These are phyloP conservation scores for Eptatretus burgeri DNA, from an alignment of 2,113 vertebrate genomes.

Conservation along the genomic window DNA sequence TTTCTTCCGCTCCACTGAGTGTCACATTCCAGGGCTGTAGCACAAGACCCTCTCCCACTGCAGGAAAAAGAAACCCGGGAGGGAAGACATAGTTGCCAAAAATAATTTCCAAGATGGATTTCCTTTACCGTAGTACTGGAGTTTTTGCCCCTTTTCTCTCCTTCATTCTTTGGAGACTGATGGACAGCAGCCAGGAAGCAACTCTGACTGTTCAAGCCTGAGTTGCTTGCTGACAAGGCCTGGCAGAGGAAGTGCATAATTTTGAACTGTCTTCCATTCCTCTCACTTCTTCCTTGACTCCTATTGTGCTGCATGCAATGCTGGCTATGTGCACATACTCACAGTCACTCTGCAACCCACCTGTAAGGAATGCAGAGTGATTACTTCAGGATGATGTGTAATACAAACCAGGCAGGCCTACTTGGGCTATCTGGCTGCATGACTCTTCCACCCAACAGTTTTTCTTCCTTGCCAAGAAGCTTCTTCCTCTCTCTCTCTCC, in stretches of 20 bases:
- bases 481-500: neutral
- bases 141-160: too few species aligned
- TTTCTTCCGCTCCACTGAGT: conserved; percentile 4
- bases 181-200: too few species aligned
- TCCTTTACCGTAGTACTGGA: neutral
- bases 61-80: neutral
- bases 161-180: too few species aligned
- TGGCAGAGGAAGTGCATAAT: too few species aligned
- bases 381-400: conserved; percentile 1
- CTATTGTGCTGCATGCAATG: too few species aligned
- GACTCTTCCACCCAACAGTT: neutral
- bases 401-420: conserved; percentile 6
- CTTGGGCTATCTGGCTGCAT: neutral
- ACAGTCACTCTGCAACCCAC: too few species aligned
- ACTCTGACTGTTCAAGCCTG: too few species aligned
- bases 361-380: neutral
- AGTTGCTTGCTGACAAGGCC: too few species aligned
- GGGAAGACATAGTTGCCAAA: conserved; percentile 1
- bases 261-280: too few species aligned
- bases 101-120: conserved; percentile 7
- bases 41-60: conserved; percentile 1
- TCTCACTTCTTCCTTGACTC: too few species aligned
- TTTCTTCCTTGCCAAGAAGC: neutral
- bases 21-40: conserved; percentile 4
- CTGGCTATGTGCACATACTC: too few species aligned